phyloP scores from a whole-genome alignment of 2,113 vertebrate genomes.

The Chunga burmeisteri region DNA sequence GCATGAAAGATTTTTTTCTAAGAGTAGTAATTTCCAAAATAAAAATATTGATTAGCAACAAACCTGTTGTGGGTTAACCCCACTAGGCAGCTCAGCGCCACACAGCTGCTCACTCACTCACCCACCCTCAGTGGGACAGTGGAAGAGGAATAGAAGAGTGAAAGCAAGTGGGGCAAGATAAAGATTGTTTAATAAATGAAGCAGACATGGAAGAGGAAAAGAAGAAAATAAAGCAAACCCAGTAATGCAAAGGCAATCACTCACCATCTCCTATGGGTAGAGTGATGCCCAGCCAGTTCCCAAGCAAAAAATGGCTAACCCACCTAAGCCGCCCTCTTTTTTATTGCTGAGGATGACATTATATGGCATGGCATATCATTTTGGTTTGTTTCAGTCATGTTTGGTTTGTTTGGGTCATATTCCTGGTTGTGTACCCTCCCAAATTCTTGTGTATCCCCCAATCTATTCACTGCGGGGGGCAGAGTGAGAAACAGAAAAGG shows the following conservation, averaged over 20 bases:
- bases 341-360: not conserved
- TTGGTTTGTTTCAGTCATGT: not conserved
- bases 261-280: not conserved
- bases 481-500: not conserved
- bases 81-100: not conserved
- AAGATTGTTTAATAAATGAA: not conserved
- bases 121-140: not conserved
- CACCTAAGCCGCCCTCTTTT: not conserved
- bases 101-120: not conserved
- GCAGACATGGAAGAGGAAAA: not conserved
- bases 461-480: not conserved
- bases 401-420: not conserved
- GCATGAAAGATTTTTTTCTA: not conserved
- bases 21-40: not conserved
- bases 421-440: not conserved
- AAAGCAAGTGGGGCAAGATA: not conserved
- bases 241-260: not conserved
- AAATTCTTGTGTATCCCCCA: not conserved
- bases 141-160: not conserved
- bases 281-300: not conserved
- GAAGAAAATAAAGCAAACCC: not conserved
- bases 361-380: not conserved
- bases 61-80: not conserved
- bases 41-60: not conserved
- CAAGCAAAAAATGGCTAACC: not conserved